Evolutionary conservation across 1,140 invertebrate species (phyloP).

Genomic region (Zeugodacus cucurbitae): DNA sequence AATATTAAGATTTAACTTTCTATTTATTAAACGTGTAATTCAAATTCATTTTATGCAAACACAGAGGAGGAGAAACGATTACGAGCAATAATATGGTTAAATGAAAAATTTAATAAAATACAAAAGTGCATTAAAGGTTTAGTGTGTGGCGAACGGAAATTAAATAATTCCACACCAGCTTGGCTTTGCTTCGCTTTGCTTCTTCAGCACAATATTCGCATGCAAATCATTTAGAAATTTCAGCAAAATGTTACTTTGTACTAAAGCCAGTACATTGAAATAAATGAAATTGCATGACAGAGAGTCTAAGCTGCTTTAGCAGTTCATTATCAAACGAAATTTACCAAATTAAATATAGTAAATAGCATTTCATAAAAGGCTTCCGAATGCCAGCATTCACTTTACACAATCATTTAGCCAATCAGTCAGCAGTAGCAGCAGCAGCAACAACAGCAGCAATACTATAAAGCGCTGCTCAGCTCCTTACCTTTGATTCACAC

Average conservation of each 20-base stretch:
- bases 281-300: neutral
- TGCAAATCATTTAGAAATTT: neutral
- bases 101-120: neutral
- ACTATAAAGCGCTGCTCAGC: neutral
- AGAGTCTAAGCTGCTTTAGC: neutral
- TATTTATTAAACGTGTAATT: neutral
- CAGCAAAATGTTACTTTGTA: too few species aligned
- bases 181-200: neutral
- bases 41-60: neutral
- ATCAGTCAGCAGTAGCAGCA: constrained; percentile 10
- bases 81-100: neutral
- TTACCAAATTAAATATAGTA: neutral
- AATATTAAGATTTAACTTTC: neutral
- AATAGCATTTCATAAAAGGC: constrained; percentile 8
- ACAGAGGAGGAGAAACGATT: too few species aligned
- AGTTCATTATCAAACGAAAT: neutral
- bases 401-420: neutral
- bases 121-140: neutral
- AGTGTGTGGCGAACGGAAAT: neutral
- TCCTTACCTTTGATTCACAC: neutral
- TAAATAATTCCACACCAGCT: neutral
- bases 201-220: neutral
- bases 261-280: neutral
- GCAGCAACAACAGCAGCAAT: too few species aligned
- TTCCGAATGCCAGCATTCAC: neutral